A percentile compares a stretch with the other conserved stretches of the same genome.
Conservation (phyloP, 2,113 vertebrate species). For the Xerus inauris region DNA sequence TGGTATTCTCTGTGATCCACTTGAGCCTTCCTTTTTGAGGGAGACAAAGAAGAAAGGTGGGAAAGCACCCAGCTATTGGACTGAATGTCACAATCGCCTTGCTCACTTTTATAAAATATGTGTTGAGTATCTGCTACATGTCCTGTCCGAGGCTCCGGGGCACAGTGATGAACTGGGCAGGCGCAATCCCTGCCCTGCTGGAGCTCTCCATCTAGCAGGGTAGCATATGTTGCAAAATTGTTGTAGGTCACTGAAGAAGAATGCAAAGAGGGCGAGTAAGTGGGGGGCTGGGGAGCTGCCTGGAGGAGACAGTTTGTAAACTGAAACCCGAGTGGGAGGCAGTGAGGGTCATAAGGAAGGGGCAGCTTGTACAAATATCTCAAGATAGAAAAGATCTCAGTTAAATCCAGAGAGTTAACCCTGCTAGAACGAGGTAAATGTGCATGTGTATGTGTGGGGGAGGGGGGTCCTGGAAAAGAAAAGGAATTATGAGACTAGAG, state of each 20-base stretch:
- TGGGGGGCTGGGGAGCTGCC: neutral
- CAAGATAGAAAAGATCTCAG: neutral
- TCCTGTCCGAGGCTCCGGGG: neutral
- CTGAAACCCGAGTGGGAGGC: neutral
- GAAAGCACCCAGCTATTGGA: fast-evolving
- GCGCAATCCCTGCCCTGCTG: neutral
- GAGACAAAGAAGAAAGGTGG: neutral
- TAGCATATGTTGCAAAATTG: too few relatives aligned
- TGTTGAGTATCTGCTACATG: neutral
- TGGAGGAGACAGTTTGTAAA: neutral
- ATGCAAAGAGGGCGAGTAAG: neutral
- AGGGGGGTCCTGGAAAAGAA: neutral
- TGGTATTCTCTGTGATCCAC: neutral
- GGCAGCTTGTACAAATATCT: neutral
- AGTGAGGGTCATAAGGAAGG: neutral
- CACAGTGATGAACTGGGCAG: neutral
- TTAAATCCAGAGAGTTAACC: neutral
- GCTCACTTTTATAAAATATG: neutral
- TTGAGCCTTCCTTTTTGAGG: neutral
- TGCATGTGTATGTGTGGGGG: neutral
- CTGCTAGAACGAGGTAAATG: neutral
- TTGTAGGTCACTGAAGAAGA: neutral
- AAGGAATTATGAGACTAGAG: neutral
- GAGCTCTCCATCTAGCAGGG: neutral
- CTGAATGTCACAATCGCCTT: fast-evolving